A percentile compares a stretch with the other conserved stretches of the same genome.
Evolutionary conservation across 2,113 vertebrate species (phyloP).

Genomic region (Proteles cristata): DNA sequence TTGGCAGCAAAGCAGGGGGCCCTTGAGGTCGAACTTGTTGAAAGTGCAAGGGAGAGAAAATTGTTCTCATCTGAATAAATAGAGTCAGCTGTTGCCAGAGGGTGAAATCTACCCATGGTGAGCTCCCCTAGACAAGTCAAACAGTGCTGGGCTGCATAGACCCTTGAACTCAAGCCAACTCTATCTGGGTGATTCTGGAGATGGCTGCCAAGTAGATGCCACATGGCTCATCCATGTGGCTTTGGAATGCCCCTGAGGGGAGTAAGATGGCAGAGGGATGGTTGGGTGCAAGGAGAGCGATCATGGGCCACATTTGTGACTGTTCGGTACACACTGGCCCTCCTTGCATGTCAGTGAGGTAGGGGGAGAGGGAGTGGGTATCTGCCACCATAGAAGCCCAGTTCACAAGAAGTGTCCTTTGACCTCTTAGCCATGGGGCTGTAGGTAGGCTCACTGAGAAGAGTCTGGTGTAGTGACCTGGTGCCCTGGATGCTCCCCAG

Average conservation of each 20-base stretch:
- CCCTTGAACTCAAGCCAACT: neutral
- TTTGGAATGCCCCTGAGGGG: neutral
- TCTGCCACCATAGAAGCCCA: neutral
- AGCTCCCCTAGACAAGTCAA: neutral
- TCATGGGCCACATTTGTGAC: neutral
- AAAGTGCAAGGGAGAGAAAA: conserved; percentile 82
- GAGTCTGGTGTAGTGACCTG: neutral
- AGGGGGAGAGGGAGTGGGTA: neutral
- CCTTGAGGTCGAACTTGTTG: conserved; percentile 75
- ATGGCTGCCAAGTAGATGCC: neutral
- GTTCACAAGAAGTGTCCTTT: neutral
- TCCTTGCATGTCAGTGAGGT: neutral
- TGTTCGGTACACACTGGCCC: neutral
- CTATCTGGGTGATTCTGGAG: neutral
- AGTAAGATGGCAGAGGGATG: neutral
- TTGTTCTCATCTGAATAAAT: conserved; percentile 87
- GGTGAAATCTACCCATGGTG: conserved; percentile 62
- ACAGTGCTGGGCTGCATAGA: neutral
- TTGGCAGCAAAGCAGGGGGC: conserved; percentile 74
- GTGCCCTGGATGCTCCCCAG: neutral
- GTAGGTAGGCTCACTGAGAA: neutral
- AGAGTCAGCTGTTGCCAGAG: conserved; percentile 71
- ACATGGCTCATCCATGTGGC: neutral
- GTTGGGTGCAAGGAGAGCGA: neutral
- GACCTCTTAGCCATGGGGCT: neutral